Evolutionary conservation across 2,888 invertebrate species (phyloP).

Genomic region (Ellobium chinense): DNA sequence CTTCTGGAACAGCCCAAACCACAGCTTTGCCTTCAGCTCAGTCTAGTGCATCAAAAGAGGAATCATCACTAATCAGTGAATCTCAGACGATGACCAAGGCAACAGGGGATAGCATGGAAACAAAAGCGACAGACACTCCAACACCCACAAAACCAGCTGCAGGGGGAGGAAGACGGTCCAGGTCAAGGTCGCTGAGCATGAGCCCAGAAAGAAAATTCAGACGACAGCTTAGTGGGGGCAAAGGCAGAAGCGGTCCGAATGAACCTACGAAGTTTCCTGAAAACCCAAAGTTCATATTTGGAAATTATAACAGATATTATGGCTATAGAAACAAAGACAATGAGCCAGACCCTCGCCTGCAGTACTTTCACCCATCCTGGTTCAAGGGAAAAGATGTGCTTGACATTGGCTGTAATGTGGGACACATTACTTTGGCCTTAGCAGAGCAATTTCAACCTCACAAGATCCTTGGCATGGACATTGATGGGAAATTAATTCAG

Average conservation of each 20-base stretch:
- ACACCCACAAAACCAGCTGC: constrained; percentile 63
- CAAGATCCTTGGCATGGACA: constrained; percentile 94
- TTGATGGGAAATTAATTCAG: constrained; percentile 91
- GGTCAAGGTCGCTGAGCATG: constrained; percentile 44
- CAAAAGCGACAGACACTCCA: constrained; percentile 2
- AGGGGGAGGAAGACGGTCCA: constrained; percentile 15
- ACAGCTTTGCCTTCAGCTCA: background rate
- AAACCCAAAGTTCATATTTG: constrained; percentile 90
- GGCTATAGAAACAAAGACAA: constrained; percentile 93
- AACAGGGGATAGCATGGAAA: constrained; percentile 1
- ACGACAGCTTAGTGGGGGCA: constrained; percentile 51
- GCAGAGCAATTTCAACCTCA: constrained; percentile 92
- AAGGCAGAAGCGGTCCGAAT: constrained; percentile 29
- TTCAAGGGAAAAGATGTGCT: constrained; percentile 94
- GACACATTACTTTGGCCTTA: constrained; percentile 94
- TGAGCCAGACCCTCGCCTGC: constrained; percentile 88
- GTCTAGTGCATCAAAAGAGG: background rate
- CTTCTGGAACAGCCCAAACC: background rate
- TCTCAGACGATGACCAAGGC: background rate
- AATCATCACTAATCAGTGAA: background rate
- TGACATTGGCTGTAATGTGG: constrained; percentile 98
- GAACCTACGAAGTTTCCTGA: constrained; percentile 53
- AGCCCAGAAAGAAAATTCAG: constrained; percentile 55
- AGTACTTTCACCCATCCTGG: constrained; percentile 89
- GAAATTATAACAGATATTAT: constrained; percentile 98